Conservation (phyloP, 1,140 invertebrate species). For the Ceratosolen solmsi region DNA sequence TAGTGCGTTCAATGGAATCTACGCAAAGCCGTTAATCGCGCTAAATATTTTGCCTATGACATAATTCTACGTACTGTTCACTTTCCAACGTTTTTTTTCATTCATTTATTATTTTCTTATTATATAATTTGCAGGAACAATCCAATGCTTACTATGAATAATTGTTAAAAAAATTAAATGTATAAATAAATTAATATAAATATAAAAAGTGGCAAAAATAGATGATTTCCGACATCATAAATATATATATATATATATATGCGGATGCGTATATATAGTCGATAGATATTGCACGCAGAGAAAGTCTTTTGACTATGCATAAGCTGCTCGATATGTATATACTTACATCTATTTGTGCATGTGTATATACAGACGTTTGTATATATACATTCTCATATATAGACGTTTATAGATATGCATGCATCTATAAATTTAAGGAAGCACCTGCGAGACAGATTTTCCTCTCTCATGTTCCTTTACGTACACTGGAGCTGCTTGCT, state of each 20-base stretch:
- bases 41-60: slow-evolving; percentile 47
- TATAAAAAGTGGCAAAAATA: too few species aligned
- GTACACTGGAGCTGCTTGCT: too few species aligned
- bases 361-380: not conserved
- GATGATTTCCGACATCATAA: too few species aligned
- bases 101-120: too few species aligned
- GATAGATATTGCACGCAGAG: slow-evolving; percentile 13
- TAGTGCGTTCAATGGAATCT: slow-evolving; percentile 40
- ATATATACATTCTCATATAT: not conserved
- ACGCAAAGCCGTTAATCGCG: slow-evolving; percentile 48
- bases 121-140: too few species aligned
- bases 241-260: too few species aligned
- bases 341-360: too few species aligned
- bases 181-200: too few species aligned
- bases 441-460: not conserved
- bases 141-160: too few species aligned
- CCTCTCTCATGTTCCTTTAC: too few species aligned
- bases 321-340: not conserved
- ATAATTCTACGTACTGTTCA: slow-evolving; percentile 28
- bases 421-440: not conserved
- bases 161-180: too few species aligned
- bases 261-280: too few species aligned
- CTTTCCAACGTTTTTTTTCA: not conserved
- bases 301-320: slow-evolving; percentile 37
- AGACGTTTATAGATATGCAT: not conserved